Base-by-base conservation (phyloP, 2,113 vertebrate species). In the Aix galericulata region DNA sequence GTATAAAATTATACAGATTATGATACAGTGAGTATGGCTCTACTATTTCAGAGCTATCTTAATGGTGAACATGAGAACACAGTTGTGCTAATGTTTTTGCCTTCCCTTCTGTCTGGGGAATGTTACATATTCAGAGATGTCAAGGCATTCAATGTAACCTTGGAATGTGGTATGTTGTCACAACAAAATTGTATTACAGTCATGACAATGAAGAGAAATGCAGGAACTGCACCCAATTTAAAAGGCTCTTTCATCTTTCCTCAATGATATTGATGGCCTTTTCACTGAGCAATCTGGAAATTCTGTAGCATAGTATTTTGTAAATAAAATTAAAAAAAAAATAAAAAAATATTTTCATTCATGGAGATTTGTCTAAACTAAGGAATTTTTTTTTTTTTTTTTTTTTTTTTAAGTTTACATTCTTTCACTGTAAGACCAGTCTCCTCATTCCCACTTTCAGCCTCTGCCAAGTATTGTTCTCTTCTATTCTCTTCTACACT, bases 221-320 rank as follows among this genome's bases (percentile, higher is more conserved):
- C 46, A 78, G 82, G 78, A 85, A 38, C 22, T 46, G 34, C 20
- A 17, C 58, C 68, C 63, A 46, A 2, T 73, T 83, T 80, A 63
- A 89, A 82, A 88, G 74, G 38, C 72, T 94, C 31, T 63, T 96
- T 80, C 78, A 67, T 89, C 42, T 93, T 83, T 56, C 72, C 82
- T 25, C 46, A 74, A 66, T 91, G 48, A 22, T 82, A 94, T 64
- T 2, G 36, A 80, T 78, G 91, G 42, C 15, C 82, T 82, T 87
- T 93, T 44, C 74, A 84, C 26, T 38, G 68, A 93, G 44, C 69
- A 95, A 59, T 68, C 78, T 87, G 68, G 79, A 72, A 83, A 56
- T 52, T 91, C 31, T 31, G 53, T 50, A 32, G 31, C 8, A 53
- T 63, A 81, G 64, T 48, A 72, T 93, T 95, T 90, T 68, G 53